Evolutionary conservation across 2,113 vertebrate genomes (phyloP).

Genomic region (Amblyopsis rosae): DNA sequence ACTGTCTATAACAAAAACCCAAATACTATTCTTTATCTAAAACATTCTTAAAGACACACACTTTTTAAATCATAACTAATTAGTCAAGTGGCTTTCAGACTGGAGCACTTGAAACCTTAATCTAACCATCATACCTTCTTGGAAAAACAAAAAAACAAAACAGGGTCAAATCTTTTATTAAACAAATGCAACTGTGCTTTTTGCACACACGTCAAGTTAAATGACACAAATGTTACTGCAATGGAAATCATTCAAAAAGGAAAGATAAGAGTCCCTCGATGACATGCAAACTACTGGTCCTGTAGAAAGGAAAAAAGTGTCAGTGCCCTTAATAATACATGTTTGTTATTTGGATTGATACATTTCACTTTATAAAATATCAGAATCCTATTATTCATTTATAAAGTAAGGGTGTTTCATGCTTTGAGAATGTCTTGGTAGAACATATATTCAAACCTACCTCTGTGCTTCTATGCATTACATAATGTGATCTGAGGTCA

Average conservation of each 20-base stretch:
- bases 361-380: not conserved
- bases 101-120: not conserved
- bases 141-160: not conserved
- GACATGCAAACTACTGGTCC: conserved; percentile 59
- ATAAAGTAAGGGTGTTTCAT: conserved; percentile 1
- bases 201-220: conserved; percentile 36
- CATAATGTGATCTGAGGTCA: conserved; percentile 88
- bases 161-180: conserved; percentile 65
- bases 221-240: conserved; percentile 19
- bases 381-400: too few species aligned
- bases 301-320: conserved; percentile 42
- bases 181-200: conserved; percentile 60
- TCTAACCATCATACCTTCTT: not conserved
- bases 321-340: not conserved
- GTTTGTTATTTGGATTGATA: not conserved
- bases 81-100: not conserved
- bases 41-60: not conserved
- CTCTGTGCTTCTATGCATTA: conserved; percentile 86
- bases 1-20: not conserved
- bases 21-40: not conserved
- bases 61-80: not conserved
- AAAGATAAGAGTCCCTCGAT: conserved; percentile 35
- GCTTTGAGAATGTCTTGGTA: not conserved
- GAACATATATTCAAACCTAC: conserved; percentile 63
- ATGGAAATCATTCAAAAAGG: conserved; percentile 8